phyloP scores from a whole-genome alignment of 92 coral and sea anemone species.

The Hydrozoanthus gracilis region DNA sequence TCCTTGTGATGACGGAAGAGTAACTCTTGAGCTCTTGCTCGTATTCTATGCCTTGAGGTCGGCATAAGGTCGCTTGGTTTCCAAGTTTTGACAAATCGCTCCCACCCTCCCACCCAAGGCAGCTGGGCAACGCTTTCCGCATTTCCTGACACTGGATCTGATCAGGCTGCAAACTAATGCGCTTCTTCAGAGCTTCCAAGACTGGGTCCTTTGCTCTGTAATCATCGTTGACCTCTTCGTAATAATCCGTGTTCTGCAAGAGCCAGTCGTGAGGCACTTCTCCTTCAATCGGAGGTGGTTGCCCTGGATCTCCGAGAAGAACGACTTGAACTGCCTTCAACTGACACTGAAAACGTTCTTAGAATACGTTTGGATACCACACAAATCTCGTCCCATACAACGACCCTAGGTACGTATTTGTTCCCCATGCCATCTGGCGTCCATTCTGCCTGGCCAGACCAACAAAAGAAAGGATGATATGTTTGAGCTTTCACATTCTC shows the following conservation, averaged over 20 bases:
- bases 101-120: neutral
- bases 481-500: neutral
- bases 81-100: neutral
- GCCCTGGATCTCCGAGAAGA: constrained; percentile 29
- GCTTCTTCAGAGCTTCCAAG: neutral
- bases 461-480: constrained; percentile 25
- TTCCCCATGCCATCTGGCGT: constrained; percentile 17
- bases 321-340: no score
- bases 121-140: no score
- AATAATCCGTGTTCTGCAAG: neutral
- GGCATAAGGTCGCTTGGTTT: neutral
- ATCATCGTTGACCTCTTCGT: constrained; percentile 6
- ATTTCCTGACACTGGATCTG: constrained; percentile 3
- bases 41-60: neutral
- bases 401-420: constrained; percentile 32
- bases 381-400: constrained; percentile 35
- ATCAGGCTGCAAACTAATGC: neutral
- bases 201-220: constrained; percentile 12
- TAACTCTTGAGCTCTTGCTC: neutral
- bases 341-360: no score
- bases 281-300: constrained; percentile 18
- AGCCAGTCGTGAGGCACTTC: constrained; percentile 41
- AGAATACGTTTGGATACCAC: constrained; percentile 23
- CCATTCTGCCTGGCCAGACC: neutral
- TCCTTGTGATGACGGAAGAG: neutral